These are phyloP conservation scores for Harlomillsia oculata DNA, from an alignment of 1,140 invertebrate species.

Conservation along the genomic window DNA sequence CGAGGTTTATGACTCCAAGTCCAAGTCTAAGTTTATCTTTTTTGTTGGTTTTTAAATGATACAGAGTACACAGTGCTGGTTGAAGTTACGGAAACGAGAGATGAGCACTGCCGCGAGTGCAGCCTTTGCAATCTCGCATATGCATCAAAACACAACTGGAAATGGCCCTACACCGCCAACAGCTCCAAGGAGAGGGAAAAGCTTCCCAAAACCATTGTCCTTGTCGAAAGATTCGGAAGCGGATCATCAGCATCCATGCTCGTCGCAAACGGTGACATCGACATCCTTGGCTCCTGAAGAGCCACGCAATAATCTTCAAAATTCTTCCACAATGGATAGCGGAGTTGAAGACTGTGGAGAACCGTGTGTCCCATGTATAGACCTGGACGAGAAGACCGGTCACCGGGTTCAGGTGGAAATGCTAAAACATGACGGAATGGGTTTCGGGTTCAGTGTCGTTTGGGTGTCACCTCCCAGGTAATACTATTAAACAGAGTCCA, in stretches of 20 bases:
- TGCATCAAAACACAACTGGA: neutral
- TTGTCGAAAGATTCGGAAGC: constrained; percentile 1
- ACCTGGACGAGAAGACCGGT: constrained; percentile 22
- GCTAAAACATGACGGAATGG: constrained; percentile 14
- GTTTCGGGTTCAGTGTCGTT: constrained; percentile 32
- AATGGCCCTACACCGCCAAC: neutral
- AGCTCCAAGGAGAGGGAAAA: neutral
- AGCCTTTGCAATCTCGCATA: neutral
- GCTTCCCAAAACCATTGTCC: constrained; percentile 1
- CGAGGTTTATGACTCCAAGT: neutral
- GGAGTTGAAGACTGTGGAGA: constrained; percentile 33
- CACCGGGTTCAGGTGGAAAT: constrained; percentile 15
- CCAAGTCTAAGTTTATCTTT: neutral
- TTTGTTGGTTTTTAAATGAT: neutral
- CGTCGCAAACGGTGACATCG: constrained; percentile 4
- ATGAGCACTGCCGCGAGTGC: constrained; percentile 17
- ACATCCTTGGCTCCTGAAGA: neutral
- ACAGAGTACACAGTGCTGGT: constrained; percentile 23
- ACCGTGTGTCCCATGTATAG: constrained; percentile 8
- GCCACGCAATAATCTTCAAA: constrained; percentile 15
- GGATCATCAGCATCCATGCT: neutral
- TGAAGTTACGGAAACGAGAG: constrained; percentile 28
- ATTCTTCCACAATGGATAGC: constrained; percentile 31
- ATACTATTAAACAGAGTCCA: too few relatives aligned
- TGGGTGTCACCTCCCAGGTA: constrained; percentile 34